Evolutionary conservation across 2,113 vertebrate species (phyloP).

Genomic region (Ciconia boyciana): DNA sequence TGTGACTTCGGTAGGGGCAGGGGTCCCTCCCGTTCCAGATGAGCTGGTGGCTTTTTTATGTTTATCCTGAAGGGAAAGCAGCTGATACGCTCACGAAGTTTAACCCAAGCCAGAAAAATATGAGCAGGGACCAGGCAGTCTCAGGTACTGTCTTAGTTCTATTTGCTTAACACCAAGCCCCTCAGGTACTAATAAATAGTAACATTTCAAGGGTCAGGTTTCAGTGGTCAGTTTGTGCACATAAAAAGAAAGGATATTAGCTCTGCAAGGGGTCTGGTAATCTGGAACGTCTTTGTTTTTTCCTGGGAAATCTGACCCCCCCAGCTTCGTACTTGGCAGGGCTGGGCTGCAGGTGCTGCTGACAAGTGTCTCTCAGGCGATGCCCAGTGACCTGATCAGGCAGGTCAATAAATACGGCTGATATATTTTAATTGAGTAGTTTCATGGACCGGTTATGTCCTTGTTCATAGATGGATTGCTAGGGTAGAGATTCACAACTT

Average conservation of each 20-base stretch:
- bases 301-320: neutral
- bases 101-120: neutral
- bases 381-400: neutral
- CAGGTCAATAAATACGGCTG: neutral
- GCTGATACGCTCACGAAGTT: neutral
- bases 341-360: neutral
- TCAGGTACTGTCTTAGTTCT: neutral
- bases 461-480: neutral
- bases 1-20: neutral
- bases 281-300: neutral
- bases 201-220: neutral
- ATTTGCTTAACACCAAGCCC: neutral
- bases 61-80: neutral
- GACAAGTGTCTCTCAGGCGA: accelerated
- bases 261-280: neutral
- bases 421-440: neutral
- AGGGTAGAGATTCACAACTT: neutral
- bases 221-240: neutral
- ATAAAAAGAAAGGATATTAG: neutral
- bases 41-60: neutral
- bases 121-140: neutral
- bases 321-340: neutral
- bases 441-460: neutral
- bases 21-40: neutral
- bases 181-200: neutral